phyloP scores from a whole-genome alignment of 1,140 invertebrate species.

The Drosophila repletoides region DNA sequence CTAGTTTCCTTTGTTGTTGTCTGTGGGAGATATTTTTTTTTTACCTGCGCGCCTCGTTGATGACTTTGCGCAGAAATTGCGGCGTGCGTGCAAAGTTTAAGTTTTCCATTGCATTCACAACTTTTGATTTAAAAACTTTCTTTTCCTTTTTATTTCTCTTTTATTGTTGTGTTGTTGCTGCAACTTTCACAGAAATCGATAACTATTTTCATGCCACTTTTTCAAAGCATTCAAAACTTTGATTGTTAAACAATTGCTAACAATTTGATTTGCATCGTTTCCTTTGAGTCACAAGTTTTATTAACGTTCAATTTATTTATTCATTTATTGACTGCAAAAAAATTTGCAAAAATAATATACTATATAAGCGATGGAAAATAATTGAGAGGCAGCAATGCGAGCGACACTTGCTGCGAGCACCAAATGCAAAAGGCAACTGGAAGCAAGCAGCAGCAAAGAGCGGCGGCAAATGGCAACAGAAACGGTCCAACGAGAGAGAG shows the following conservation, averaged over 20 bases:
- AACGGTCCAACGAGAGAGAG: background rate
- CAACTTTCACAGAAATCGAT: slow-evolving; percentile 71
- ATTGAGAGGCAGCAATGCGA: slow-evolving; percentile 28
- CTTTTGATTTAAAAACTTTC: slow-evolving; percentile 67
- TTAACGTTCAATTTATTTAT: background rate
- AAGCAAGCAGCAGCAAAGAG: slow-evolving; percentile 43
- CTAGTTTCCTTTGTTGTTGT: slow-evolving; percentile 23
- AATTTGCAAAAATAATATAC: slow-evolving; percentile 19
- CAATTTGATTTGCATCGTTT: slow-evolving; percentile 1
- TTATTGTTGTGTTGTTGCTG: slow-evolving; percentile 23
- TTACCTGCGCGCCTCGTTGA: slow-evolving; percentile 78
- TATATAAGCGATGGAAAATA: slow-evolving; percentile 5
- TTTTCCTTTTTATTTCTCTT: slow-evolving; percentile 10
- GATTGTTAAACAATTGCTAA: background rate
- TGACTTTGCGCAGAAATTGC: slow-evolving; percentile 81
- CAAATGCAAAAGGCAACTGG: slow-evolving; percentile 62
- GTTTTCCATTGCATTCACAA: slow-evolving; percentile 76
- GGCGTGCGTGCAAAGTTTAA: slow-evolving; percentile 81
- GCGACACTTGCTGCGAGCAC: slow-evolving; percentile 60
- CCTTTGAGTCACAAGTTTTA: background rate
- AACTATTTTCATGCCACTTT: slow-evolving; percentile 40
- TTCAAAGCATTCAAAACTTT: background rate
- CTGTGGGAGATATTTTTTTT: slow-evolving; percentile 52
- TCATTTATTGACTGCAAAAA: background rate
- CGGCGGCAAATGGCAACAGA: slow-evolving; percentile 10